Conservation (phyloP, 2,888 invertebrate species). For the Nomada ruficornis region DNA sequence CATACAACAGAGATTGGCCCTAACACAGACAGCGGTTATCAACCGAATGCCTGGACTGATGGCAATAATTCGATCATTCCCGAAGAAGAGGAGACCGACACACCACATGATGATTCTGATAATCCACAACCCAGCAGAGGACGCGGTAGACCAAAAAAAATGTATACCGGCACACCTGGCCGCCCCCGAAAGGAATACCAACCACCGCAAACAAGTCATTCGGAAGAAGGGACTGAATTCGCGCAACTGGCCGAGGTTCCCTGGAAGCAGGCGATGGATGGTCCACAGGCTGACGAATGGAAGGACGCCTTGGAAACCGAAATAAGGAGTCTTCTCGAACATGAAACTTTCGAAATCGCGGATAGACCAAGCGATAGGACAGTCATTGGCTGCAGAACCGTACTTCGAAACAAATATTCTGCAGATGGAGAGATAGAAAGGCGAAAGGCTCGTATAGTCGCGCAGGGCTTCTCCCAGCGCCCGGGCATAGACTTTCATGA, state of each 20-base stretch:
- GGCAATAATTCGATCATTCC: not conserved
- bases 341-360: conserved; percentile 53
- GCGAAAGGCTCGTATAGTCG: conserved; percentile 63
- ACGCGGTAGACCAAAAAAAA: not conserved
- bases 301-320: conserved; percentile 47
- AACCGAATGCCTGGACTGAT: not conserved
- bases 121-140: not conserved
- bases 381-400: conserved; percentile 18
- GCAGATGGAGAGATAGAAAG: conserved; percentile 48
- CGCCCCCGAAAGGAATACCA: not conserved
- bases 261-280: conserved; percentile 32
- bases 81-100: too few species aligned
- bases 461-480: conserved; percentile 59
- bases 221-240: not conserved
- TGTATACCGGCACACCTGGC: not conserved
- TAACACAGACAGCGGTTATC: not conserved
- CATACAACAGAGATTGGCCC: not conserved
- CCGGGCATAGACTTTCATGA: conserved; percentile 58
- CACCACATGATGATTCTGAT: not conserved
- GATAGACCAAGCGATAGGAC: conserved; percentile 28
- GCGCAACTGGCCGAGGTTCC: conserved; percentile 26
- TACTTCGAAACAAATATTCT: conserved; percentile 46
- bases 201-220: not conserved
- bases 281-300: conserved; percentile 49
- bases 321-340: conserved; percentile 44